These are phyloP conservation scores for Remorina albescens DNA, from an alignment of 2,797 vertebrate species.

Conservation along the genomic window DNA sequence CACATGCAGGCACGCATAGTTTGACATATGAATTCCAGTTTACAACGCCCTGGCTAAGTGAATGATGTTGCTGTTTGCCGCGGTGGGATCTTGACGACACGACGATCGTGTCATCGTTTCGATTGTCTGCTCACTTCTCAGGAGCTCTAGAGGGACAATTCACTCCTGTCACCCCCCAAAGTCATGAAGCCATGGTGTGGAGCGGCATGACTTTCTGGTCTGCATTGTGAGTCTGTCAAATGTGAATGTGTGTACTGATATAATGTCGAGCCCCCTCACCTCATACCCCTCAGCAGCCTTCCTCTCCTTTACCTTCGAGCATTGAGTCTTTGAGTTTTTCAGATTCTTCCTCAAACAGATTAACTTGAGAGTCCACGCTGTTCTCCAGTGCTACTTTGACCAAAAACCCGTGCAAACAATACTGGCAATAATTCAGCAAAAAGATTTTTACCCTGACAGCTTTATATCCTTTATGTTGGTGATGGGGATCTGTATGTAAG, in stretches of 20 bases:
- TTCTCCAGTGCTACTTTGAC: constrained; percentile 76
- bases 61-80: constrained; percentile 70
- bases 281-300: constrained; percentile 67
- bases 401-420: constrained; percentile 79
- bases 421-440: constrained; percentile 84
- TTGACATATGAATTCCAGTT: constrained; percentile 68
- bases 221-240: constrained; percentile 68
- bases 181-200: constrained; percentile 71
- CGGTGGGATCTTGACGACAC: constrained; percentile 61
- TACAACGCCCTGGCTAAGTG: constrained; percentile 67
- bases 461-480: constrained; percentile 78
- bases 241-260: constrained; percentile 81
- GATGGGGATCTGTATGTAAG: constrained; percentile 68
- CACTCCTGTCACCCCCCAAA: constrained; percentile 74
- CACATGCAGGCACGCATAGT: constrained; percentile 55
- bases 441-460: constrained; percentile 80
- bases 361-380: constrained; percentile 55
- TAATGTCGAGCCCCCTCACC: constrained; percentile 64
- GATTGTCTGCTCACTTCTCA: constrained; percentile 72
- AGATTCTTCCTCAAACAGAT: constrained; percentile 56
- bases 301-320: constrained; percentile 53
- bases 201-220: constrained; percentile 71
- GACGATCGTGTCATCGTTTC: constrained; percentile 64
- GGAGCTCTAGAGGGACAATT: constrained; percentile 73
- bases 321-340: constrained; percentile 52